Percentiles rank a stretch among this genome's conserved stretches.
Evolutionary conservation across 2,888 invertebrate species (phyloP).

Genomic region (Himalopsyche japonica): DNA sequence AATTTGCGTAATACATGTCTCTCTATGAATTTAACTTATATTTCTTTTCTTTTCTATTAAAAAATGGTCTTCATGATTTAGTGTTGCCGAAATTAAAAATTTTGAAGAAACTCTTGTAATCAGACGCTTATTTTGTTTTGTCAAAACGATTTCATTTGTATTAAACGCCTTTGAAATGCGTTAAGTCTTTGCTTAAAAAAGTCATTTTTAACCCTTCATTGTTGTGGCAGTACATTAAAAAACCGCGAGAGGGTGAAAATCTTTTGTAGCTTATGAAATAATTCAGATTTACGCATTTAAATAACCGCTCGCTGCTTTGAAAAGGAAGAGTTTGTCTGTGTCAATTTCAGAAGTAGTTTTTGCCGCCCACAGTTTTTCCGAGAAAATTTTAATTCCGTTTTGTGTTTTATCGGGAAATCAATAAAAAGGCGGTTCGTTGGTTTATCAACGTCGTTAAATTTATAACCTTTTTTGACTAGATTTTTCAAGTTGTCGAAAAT

Average conservation of each 20-base stretch:
- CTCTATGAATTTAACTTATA: no score
- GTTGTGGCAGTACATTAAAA: background rate
- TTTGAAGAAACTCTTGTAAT: no score
- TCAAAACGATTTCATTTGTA: background rate
- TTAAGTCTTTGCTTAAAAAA: background rate
- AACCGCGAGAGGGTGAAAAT: background rate
- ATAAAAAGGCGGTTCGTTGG: no score
- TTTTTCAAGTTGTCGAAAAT: no score
- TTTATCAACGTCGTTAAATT: no score
- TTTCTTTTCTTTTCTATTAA: no score
- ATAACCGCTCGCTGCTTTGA: background rate
- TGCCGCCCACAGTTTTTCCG: background rate
- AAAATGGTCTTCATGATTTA: no score
- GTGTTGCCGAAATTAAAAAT: no score
- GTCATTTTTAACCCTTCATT: background rate
- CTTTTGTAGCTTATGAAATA: background rate
- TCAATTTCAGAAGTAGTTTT: background rate
- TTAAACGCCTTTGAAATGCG: background rate
- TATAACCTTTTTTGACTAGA: no score
- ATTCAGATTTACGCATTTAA: background rate
- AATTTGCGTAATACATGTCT: no score
- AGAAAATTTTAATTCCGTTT: no score
- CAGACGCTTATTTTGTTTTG: background rate
- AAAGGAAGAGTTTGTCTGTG: background rate
- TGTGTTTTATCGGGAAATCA: no score